Conservation (phyloP, 30 jellyfish, hydroid and myxozoan species). For the Aurelia sp. region DNA sequence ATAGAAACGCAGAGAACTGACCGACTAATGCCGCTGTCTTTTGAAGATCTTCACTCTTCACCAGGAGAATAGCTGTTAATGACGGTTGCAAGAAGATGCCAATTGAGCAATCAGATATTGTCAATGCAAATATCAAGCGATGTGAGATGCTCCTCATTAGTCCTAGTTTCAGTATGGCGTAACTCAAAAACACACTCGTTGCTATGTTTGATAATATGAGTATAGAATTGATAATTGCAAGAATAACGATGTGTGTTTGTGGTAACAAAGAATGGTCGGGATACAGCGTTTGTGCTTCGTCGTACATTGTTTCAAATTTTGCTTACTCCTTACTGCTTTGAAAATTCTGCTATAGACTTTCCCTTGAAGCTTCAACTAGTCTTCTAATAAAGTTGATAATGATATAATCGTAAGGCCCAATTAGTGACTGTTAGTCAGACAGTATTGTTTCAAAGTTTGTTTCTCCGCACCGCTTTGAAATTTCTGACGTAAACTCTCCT, state of each 20-base stretch:
- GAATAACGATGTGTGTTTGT: not conserved
- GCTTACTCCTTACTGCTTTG: no score
- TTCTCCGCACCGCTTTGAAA: no score
- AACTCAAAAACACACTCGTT: constrained; percentile 3
- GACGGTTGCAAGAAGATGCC: constrained; percentile 5
- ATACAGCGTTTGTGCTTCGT: constrained; percentile 1
- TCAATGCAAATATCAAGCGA: constrained; percentile 19
- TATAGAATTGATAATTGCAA: not conserved
- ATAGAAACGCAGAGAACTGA: constrained; percentile 3
- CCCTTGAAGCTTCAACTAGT: no score
- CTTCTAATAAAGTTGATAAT: no score
- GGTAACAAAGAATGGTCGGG: not conserved
- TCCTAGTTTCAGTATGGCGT: constrained; percentile 4
- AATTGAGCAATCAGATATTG: constrained; percentile 9
- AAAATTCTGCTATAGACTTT: no score
- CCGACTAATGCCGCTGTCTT: not conserved
- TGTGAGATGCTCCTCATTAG: constrained; percentile 1
- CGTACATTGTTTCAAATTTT: no score
- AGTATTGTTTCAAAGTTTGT: no score
- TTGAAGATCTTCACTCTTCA: not conserved
- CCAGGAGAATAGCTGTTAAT: not conserved
- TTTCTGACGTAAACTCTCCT: no score
- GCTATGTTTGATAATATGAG: not conserved
- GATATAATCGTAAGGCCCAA: no score
- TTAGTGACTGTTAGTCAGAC: no score